Evolutionary conservation across 1,140 invertebrate genomes (phyloP), one percentile per base, ranked within the genome.

Genomic region (Stegodyphus dumicola): DNA sequence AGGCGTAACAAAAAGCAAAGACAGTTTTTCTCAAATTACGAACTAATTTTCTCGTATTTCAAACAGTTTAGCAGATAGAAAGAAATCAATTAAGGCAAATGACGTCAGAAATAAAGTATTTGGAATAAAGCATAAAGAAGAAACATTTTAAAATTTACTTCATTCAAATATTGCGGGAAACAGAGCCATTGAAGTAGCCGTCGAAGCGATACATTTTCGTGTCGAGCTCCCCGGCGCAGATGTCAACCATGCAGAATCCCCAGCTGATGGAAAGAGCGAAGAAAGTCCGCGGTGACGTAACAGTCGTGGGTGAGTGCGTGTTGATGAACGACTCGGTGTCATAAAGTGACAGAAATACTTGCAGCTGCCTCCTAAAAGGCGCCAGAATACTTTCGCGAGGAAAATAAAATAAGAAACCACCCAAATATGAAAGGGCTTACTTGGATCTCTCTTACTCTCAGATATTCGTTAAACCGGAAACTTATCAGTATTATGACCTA

Each of bases 241-340:
- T 33, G 33, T 33, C 33, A 33, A 33, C 33, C 33, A 33, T 33
- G 33, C 33, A 33, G 33, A 33, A 33, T 52, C 70, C 15, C 51
- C 70, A 73, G 15, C 10, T 51, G 70, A 53, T 15, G 70, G 49
- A 52, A 73, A 70, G 18, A 70, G 52, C 56, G 56, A 15, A 15
- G 56, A 60, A 60, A 60, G 9, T 15, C 15, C 15, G 9, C 56
- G 9, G 70, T 73, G 70, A 73, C 70, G 70, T 17, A 73, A 73
- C 49, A 52, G 70, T 73, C 70, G 70, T 73, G 70, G 70, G 70
- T 73, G 70, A 11, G 70, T 13, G 17, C 48, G 48, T 49, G 33
- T 73, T 73, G 70, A 73, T 73, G 48, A 53, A 73, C 70, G 70
- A 73, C 51, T 60, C 15, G 48, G 48, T 73, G 70, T 73, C 70